A percentile compares a stretch with the other conserved stretches of the same genome.
These are phyloP conservation scores for Scrobipalpa costella DNA, from an alignment of 2,888 invertebrate genomes.

Conservation along the genomic window DNA sequence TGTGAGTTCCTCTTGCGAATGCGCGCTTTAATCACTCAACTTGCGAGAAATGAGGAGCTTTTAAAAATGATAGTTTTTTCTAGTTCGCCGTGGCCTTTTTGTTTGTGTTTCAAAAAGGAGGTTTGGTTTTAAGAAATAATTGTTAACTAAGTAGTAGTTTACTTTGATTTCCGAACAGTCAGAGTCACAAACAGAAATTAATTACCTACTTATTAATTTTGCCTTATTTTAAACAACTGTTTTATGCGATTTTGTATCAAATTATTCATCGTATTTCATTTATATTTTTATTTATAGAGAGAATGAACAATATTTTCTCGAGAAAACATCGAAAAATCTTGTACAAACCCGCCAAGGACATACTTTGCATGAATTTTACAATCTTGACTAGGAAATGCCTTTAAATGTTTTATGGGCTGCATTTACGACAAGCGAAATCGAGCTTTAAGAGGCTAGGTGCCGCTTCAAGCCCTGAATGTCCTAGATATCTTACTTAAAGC, in stretches of 20 bases:
- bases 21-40: conserved; percentile 31
- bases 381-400: conserved; percentile 2
- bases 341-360: background rate
- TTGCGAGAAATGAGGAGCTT: conserved; percentile 24
- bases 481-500: conserved; percentile 12
- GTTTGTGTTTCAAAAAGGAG: background rate
- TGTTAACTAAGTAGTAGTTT: no score
- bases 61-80: conserved; percentile 14
- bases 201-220: no score
- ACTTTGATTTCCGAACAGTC: no score
- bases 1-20: conserved; percentile 31
- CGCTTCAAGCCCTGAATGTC: conserved; percentile 2
- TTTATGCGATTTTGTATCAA: no score
- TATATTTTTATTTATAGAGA: no score
- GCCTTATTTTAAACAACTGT: no score
- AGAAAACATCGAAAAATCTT: no score
- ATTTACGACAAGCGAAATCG: conserved; percentile 15
- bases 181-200: background rate
- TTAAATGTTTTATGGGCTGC: background rate
- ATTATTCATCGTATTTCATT: no score
- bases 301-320: no score
- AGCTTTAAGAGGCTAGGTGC: background rate
- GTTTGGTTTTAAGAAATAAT: background rate
- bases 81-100: background rate
- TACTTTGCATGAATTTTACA: conserved; percentile 1